Evolutionary conservation across 2,888 invertebrate genomes (phyloP).

Genomic region (Euspilapteryx auroguttella): DNA sequence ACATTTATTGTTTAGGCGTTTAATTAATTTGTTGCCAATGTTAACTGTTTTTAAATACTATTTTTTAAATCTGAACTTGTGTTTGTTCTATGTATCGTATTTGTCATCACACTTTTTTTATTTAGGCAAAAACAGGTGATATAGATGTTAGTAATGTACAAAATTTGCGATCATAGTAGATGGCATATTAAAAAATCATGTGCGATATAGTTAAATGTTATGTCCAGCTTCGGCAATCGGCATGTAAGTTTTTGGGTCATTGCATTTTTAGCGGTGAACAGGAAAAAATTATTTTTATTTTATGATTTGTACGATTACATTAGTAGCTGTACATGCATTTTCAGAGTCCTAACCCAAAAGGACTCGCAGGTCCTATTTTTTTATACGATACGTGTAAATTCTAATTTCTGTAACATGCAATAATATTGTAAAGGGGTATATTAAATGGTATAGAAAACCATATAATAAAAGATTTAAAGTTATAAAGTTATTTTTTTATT

Average conservation of each 20-base stretch:
- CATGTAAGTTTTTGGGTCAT: constrained; percentile 40
- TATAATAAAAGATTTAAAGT: constrained; percentile 55
- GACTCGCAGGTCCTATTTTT: constrained; percentile 52
- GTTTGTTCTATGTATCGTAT: constrained; percentile 29
- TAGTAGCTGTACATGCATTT: constrained; percentile 54
- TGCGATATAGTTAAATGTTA: constrained; percentile 38
- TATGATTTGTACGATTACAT: constrained; percentile 46
- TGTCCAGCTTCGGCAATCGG: constrained; percentile 33
- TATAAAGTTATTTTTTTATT: too few species aligned
- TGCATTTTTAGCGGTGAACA: constrained; percentile 54
- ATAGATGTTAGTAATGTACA: constrained; percentile 50
- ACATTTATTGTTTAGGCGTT: too few species aligned
- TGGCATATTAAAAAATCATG: constrained; percentile 51
- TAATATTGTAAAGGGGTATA: constrained; percentile 45
- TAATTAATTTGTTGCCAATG: too few species aligned
- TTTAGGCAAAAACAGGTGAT: constrained; percentile 39
- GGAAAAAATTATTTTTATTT: constrained; percentile 32
- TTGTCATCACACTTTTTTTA: constrained; percentile 23
- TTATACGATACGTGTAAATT: constrained; percentile 55
- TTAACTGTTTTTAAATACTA: too few species aligned
- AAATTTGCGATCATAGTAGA: constrained; percentile 44
- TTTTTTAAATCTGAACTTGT: constrained; percentile 19
- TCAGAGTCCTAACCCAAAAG: constrained; percentile 30
- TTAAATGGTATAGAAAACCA: constrained; percentile 45
- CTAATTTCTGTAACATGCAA: constrained; percentile 51